Evolutionary conservation across 2,113 vertebrate species (phyloP), one percentile per base, ranked within the genome.

Genomic region (Procavia capensis): DNA sequence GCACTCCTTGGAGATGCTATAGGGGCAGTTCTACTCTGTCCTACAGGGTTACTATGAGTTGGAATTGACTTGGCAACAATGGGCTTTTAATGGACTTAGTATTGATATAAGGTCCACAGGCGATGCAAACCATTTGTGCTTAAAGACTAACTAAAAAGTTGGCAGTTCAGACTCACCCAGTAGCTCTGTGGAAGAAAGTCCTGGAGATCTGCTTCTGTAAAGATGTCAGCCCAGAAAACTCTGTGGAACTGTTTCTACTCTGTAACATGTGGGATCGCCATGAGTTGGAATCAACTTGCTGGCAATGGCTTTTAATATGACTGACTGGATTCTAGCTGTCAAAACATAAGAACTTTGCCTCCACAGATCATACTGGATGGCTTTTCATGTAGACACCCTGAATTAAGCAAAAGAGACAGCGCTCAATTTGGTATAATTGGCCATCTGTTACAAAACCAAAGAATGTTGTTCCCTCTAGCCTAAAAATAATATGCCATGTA

Each of bases 401-500:
- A 66, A 50, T 82, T 92, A 88, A 80, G 78, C 79, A 78, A 94
- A 90, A 95, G 63, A 84, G 59, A 50, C 14, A 43, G 36, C 9
- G 74, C 36, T 72, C 43, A 64, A 72, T 96, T 88, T 91, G 68
- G 63, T 85, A 20, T 80, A 92, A 61, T 5, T 86, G 34, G 0
- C 92, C 86, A 84, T 76, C 75, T 93, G 11, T 85, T 91, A 74
- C 25, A 25, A 96, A 78, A 85, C 41, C 45, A 75, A 64, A 94
- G 70, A 84, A 70, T 89, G 36, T 47, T 93, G n/a, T 95, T 94
- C 59, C 87, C 39, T 90, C 13, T 76, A 92, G 81, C 61, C 85
- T 97, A 94, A 97, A 97, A 92, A 94, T 95, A 96, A 70, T 29
- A 85, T 70, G 24, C 72, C 61, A 80, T 57, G 20, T 39, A 94